A percentile compares a stretch with the other conserved stretches of the same genome.
These are phyloP conservation scores for Styela clava DNA, from an alignment of 23 tunicate species.

Conservation along the genomic window DNA sequence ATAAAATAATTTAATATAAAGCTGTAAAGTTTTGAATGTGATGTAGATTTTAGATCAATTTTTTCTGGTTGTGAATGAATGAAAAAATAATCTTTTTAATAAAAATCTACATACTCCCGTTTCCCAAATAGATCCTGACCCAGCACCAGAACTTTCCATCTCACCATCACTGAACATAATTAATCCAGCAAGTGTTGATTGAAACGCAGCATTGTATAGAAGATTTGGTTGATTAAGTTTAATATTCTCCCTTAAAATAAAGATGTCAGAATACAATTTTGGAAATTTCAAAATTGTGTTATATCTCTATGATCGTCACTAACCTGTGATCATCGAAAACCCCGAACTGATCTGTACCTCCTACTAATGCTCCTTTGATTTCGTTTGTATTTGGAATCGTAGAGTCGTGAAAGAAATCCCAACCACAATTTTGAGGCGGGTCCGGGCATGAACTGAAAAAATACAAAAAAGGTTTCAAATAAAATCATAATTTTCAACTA, in stretches of 20 bases:
- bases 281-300: background rate
- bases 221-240: conserved; percentile 63
- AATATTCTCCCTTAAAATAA: conserved; percentile 46
- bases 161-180: background rate
- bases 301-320: no score
- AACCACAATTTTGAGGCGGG: conserved; percentile 47
- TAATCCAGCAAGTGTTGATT: conserved; percentile 50
- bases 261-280: background rate
- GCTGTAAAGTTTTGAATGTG: no score
- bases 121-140: background rate
- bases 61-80: no score
- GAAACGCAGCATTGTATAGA: conserved; percentile 63
- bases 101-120: background rate
- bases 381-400: conserved; percentile 22
- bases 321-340: conserved; percentile 52
- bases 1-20: no score
- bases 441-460: conserved; percentile 59
- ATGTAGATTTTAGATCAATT: no score
- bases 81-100: no score
- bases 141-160: conserved; percentile 7
- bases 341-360: conserved; percentile 54
- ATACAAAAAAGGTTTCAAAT: background rate
- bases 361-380: conserved; percentile 59
- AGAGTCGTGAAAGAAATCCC: conserved; percentile 55
- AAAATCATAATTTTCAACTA: background rate